Percentiles rank a stretch among this genome's conserved stretches.
Conservation (phyloP, 2,113 vertebrate genomes). For the Pycnonotus jocosus region DNA sequence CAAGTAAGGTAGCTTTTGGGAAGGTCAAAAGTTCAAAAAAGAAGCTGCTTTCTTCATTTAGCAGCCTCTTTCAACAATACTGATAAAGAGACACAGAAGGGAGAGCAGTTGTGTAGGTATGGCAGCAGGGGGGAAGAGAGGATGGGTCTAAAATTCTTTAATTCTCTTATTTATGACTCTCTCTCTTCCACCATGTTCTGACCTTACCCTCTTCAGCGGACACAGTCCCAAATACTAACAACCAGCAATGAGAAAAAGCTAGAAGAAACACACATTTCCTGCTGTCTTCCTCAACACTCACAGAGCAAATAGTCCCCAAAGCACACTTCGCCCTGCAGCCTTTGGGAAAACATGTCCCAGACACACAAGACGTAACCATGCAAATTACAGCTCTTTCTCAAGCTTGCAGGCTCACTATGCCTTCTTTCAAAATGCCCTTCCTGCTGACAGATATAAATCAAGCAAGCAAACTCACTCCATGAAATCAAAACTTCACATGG, state of each 20-base stretch:
- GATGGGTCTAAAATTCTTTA: not conserved
- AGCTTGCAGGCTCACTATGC: not conserved
- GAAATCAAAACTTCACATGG: not conserved
- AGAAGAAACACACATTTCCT: not conserved
- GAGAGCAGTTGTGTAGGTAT: not conserved
- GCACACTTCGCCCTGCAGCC: not conserved
- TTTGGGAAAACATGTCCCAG: not conserved
- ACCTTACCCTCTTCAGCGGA: not conserved
- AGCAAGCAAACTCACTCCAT: not conserved
- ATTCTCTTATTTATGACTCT: not conserved
- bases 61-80: not conserved
- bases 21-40: conserved; percentile 37
- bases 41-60: conserved; percentile 22
- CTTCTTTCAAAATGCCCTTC: not conserved
- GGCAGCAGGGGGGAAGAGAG: not conserved
- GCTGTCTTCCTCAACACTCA: not conserved
- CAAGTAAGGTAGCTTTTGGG: not conserved
- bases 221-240: not conserved
- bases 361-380: not conserved
- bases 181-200: not conserved
- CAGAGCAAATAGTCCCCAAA: not conserved
- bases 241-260: not conserved
- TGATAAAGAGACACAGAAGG: not conserved
- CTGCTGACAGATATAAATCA: not conserved
- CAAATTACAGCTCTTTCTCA: not conserved